phyloP scores from a whole-genome alignment of 2,888 invertebrate species.

The Xiphydria camelus region DNA sequence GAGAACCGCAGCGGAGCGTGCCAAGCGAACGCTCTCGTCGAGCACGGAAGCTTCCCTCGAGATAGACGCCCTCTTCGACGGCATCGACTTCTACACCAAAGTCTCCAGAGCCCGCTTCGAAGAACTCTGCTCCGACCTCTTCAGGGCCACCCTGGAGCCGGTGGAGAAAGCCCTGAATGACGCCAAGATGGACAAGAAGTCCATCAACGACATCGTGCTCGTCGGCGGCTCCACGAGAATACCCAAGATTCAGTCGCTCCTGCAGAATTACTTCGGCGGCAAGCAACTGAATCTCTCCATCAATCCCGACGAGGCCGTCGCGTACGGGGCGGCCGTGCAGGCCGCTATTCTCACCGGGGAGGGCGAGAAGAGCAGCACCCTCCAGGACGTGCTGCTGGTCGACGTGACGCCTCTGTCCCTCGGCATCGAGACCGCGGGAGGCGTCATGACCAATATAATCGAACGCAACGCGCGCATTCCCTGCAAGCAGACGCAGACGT shows the following conservation, averaged over 20 bases:
- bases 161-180: constrained; percentile 83
- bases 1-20: constrained; percentile 89
- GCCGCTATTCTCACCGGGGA: constrained; percentile 89
- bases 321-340: constrained; percentile 95
- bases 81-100: constrained; percentile 94
- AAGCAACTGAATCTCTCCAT: constrained; percentile 96
- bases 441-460: constrained; percentile 95
- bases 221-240: constrained; percentile 91
- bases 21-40: constrained; percentile 84
- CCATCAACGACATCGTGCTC: constrained; percentile 80
- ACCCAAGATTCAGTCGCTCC: constrained; percentile 86
- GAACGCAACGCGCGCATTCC: constrained; percentile 97
- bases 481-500: constrained; percentile 94
- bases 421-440: constrained; percentile 90
- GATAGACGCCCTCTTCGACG: constrained; percentile 93
- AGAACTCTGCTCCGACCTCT: constrained; percentile 89
- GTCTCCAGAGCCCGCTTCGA: constrained; percentile 96
- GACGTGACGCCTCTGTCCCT: constrained; percentile 91
- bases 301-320: constrained; percentile 97
- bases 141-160: constrained; percentile 86
- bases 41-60: constrained; percentile 92
- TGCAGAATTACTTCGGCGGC: constrained; percentile 92
- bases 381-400: constrained; percentile 88
- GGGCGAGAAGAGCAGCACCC: constrained; percentile 79
- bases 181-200: constrained; percentile 81